These are phyloP conservation scores for Aptenodytes patagonicus DNA, from an alignment of 2,113 vertebrate genomes.

Conservation along the genomic window DNA sequence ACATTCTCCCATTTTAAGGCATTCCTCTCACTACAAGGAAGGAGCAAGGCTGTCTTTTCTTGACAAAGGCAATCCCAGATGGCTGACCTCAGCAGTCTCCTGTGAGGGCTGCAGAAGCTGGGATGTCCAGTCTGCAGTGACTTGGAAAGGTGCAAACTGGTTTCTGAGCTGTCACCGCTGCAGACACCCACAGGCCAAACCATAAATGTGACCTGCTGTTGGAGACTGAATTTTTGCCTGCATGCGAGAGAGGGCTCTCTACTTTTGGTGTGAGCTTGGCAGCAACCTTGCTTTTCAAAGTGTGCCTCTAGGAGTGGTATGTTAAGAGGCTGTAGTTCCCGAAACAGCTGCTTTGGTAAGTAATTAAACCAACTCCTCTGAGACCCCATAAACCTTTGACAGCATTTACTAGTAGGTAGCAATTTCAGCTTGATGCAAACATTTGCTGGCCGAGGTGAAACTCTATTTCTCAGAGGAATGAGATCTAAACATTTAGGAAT, in stretches of 20 bases:
- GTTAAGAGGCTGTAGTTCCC: not conserved
- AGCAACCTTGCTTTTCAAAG: not conserved
- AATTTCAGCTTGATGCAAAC: not conserved
- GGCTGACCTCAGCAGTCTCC: not conserved
- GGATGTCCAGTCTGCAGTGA: not conserved
- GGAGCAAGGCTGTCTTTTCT: not conserved
- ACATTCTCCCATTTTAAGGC: not conserved
- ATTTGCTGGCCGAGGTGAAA: not conserved
- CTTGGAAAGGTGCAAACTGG: not conserved
- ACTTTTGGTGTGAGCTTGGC: not conserved
- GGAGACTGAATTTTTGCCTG: not conserved
- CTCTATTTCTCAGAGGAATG: not conserved
- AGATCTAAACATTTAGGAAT: slow-evolving; percentile 30
- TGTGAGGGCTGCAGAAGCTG: not conserved
- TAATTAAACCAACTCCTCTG: slow-evolving; percentile 1
- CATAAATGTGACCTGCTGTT: not conserved
- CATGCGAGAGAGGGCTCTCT: not conserved
- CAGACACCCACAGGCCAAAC: not conserved
- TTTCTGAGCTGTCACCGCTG: not conserved
- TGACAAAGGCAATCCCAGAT: not conserved
- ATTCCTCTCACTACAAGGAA: not conserved
- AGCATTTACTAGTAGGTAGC: not conserved
- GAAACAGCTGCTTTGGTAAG: not conserved
- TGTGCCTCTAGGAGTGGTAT: not conserved
- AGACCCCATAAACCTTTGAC: slow-evolving; percentile 15